phyloP scores from a whole-genome alignment of 2,888 invertebrate species.

The Thecophora atra region DNA sequence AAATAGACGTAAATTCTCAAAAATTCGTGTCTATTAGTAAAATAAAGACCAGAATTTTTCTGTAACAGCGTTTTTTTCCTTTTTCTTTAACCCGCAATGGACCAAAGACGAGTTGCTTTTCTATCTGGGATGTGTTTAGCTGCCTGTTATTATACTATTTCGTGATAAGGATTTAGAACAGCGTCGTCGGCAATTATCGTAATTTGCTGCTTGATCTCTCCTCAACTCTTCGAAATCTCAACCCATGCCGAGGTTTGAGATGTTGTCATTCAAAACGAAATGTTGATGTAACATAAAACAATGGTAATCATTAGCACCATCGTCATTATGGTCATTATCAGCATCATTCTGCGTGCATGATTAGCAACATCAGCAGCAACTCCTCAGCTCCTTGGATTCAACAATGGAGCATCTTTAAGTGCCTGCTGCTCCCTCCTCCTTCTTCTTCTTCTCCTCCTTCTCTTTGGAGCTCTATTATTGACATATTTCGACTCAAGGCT shows the following conservation, averaged over 20 bases:
- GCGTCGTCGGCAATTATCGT: too few species aligned
- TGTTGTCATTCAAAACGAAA: not conserved
- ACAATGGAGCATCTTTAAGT: conserved; percentile 12
- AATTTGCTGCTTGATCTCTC: not conserved
- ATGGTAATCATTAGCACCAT: not conserved
- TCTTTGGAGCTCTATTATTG: not conserved
- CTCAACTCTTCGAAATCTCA: not conserved
- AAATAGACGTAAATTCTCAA: too few species aligned
- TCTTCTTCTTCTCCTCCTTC: not conserved
- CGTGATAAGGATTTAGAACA: too few species aligned
- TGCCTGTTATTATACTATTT: too few species aligned
- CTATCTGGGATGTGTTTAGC: too few species aligned
- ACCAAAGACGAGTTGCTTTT: too few species aligned
- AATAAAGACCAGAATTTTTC: too few species aligned
- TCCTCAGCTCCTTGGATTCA: not conserved
- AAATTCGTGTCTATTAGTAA: too few species aligned
- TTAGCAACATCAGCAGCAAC: conserved; percentile 18
- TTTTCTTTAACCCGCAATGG: too few species aligned
- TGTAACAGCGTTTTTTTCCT: too few species aligned
- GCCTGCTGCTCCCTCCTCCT: not conserved
- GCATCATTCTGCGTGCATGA: conserved; percentile 25
- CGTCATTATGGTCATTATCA: not conserved
- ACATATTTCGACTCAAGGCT: not conserved
- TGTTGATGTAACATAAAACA: not conserved
- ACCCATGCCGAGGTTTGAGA: not conserved